Evolutionary conservation across 2,888 invertebrate species (phyloP), one percentile per base, ranked within the genome.

Genomic region (Calliscelio sp.): DNA sequence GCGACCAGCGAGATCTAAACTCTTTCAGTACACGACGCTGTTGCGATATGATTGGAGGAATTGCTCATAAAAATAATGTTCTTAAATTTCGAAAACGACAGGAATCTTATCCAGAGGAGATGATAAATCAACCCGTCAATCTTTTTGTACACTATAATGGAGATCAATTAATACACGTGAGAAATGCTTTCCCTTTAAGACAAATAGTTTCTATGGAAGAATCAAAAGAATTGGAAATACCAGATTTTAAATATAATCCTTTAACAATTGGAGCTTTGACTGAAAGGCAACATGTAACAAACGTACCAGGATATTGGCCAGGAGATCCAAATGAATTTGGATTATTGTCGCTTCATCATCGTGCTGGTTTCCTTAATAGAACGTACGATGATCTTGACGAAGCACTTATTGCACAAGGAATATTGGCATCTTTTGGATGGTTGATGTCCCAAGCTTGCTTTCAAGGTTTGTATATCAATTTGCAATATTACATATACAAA

Each of bases 251-350:
- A 55, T 94, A 94, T 90, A 94, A 95, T 90, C 97, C 97, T 94
- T 86, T 93, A 93, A 70, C 90, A 0, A 0, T 96, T 68, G 96
- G 96, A 6, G 95, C 95, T 87, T 86, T 84, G 25, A 93, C 92
- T 44, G 94, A 94, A 57, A 92, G 95, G 88, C 93, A 95, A 86
- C 96, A 96, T 93, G 96, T 95, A 3, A 95, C 96, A 20, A 96
- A 95, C 92, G 95, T 97, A 88, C 97, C 97, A 91, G 97, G 97
- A 20, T 97, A 95, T 92, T 98, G 98, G 98, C 97, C 97, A 18
- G 97, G 97, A 11, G 97, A 97, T 90, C 90, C 93, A 49, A 94
- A 95, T 91, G 96, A 97, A 92, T 98, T 97, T 93, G 97, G 97
- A 0, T 90, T 96, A 8, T 85, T 98, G 24, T 96, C 97, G 0